Base-by-base conservation (phyloP, 1,140 invertebrate species). In the Leptoteleia sp. region DNA sequence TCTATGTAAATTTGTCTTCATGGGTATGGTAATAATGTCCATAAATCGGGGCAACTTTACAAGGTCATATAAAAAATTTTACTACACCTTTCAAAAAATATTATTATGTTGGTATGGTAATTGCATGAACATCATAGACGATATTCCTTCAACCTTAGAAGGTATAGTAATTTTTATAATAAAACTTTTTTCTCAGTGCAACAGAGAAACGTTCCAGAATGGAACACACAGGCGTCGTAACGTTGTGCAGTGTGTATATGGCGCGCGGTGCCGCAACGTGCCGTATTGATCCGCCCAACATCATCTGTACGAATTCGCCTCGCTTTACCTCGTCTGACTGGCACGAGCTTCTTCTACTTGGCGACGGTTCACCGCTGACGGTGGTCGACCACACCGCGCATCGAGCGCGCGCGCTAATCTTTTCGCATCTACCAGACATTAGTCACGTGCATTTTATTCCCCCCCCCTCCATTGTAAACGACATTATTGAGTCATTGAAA, bases 231-330 rank as follows among this genome's bases (percentile, higher is more conserved):
- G 37, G 45, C 52, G 3, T 7, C 16, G 38, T 15, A 16, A 75
- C 45, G 48, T 77, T 50, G 64, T 64, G 57, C 50, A 43, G 73
- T 55, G 54, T 54, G 42, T 77, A 64, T 42, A 70, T 45, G 33
- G 50, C 38, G 55, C 19, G 55, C 64, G 73, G 40, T 77, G 65
- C 73, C 73, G 73, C 73, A 77, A 77, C 73, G 65, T 68, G 35
- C 62, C 42, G 64, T 77, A 77, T 77, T 77, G 73, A 77, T 77
- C 73, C 64, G 27, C 16, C 38, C 57, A 70, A 62, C 50, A 77
- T 70, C 65, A 77, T 57, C 73, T 70, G 73, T 77, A 57, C 22
- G 55, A 22, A 68, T 40, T 57, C 27, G 37, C 37, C 43, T 76
- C 19, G 47, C 62, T 61, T 76, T 57, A 27, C 45, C 12, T 70